Base-by-base conservation (phyloP, 1,140 invertebrate genomes). In the Helicoverpa armigera region DNA sequence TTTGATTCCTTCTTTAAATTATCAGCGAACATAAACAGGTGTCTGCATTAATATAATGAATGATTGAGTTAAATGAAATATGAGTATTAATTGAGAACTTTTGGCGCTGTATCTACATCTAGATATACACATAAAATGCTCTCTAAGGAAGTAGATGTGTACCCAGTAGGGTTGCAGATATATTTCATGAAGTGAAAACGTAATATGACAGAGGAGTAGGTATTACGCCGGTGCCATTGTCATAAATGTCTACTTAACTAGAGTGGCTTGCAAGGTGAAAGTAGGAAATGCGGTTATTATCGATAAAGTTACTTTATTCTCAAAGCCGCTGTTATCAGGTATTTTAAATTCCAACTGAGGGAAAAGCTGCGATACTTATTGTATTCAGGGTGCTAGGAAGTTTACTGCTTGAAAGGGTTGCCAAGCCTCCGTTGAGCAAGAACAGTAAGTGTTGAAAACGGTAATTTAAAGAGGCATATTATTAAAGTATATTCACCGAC, bases 171-270 rank as follows among this genome's bases (percentile, higher is more conserved):
- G 60, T 18, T 61, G 50, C 61, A 29, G 61, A 65, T 54, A 77
- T 67, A 65, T 77, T 43, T 53, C 58, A 54, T 54, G 51, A 67
- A 77, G 61, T 77, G 75, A 77, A 54, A 31, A 14, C 18, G 75
- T 65, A 54, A 77, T 35, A 14, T 61, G 56, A 53, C 50, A 54
- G 14, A 77, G 50, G 48, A 77, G 61, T 67, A 58, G 48, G 50
- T 67, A 61, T 77, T 67, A 77, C 31, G 50, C n/a, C 50, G 14
- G 31, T 29, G 61, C 73, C 60, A 63, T 63, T 76, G 73, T 76
- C 73, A 76, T 76, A 76, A 76, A 76, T 76, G 73, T 76, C 75
- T 77, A 77, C 60, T 77, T 56, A 77, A 29, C 23, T 65, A 61
- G 75, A 67, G 60, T 77, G 75, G 75, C 7, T 77, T 31, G 50